phyloP scores from a whole-genome alignment of 2,797 vertebrate species.

The Cryptoprocta ferox region DNA sequence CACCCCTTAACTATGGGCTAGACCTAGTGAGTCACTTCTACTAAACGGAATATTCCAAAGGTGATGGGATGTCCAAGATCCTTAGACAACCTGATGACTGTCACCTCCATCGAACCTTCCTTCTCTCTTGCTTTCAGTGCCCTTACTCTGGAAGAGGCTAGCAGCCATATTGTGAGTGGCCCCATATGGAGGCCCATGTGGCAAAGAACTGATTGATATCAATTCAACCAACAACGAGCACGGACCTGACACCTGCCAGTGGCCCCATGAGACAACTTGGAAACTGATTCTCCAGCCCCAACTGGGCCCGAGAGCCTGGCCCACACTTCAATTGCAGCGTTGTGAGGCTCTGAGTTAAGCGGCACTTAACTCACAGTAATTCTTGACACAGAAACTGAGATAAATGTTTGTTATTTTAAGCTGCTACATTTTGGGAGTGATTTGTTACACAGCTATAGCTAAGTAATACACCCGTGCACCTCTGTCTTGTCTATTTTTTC shows the following conservation, averaged over 20 bases:
- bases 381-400: background rate
- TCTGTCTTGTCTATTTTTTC: background rate
- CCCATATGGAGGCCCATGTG: background rate
- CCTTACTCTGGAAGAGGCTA: background rate
- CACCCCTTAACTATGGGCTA: background rate
- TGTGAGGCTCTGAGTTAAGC: background rate
- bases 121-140: background rate
- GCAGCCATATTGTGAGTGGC: background rate
- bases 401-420: background rate
- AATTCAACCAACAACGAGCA: background rate
- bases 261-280: background rate
- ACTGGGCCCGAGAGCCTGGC: background rate
- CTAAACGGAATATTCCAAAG: background rate
- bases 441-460: background rate
- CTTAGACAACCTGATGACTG: background rate
- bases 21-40: background rate
- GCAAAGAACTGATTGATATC: background rate
- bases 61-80: background rate
- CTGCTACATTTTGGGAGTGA: background rate
- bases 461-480: background rate
- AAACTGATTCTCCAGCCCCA: background rate
- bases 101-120: background rate
- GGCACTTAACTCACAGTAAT: background rate
- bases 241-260: background rate
- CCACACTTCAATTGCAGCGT: background rate